Conservation (phyloP, 2,113 vertebrate species). For the Pseudois nayaur region DNA sequence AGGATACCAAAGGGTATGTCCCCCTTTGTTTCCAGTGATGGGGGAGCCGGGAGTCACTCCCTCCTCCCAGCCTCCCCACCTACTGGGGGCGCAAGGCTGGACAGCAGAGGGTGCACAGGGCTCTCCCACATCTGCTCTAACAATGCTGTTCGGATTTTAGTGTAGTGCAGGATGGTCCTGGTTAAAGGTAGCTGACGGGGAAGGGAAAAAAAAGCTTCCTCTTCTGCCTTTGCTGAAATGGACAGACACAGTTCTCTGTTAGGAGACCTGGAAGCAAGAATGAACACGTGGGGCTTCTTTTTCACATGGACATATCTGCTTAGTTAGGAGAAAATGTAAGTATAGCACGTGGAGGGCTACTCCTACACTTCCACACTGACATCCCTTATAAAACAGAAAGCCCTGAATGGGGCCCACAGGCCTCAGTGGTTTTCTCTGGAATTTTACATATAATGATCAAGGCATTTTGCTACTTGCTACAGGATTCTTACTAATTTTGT, state of each 20-base stretch:
- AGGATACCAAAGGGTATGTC: not conserved
- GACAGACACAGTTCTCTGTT: not conserved
- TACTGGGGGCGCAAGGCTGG: not conserved
- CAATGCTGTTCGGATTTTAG: not conserved
- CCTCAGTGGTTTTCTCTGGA: not conserved
- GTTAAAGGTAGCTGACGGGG: not conserved
- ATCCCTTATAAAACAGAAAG: not conserved
- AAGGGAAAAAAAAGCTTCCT: not conserved
- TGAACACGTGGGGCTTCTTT: not conserved
- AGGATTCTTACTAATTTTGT: conserved; percentile 1
- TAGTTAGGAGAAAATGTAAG: not conserved
- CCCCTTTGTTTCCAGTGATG: not conserved
- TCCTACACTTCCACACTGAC: not conserved
- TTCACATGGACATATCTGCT: not conserved
- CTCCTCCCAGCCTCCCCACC: not conserved
- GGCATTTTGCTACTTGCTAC: not conserved
- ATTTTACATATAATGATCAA: not conserved
- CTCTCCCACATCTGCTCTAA: not conserved
- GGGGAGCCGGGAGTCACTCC: not conserved
- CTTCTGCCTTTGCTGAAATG: not conserved
- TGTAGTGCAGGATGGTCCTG: not conserved
- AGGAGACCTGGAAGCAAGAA: not conserved
- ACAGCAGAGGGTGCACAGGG: not conserved
- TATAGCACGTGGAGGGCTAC: not conserved
- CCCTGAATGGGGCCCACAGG: not conserved